Evolutionary conservation across 2,797 vertebrate genomes (phyloP), one percentile per base, ranked within the genome.

Genomic region (Gastrophryne carolinensis): DNA sequence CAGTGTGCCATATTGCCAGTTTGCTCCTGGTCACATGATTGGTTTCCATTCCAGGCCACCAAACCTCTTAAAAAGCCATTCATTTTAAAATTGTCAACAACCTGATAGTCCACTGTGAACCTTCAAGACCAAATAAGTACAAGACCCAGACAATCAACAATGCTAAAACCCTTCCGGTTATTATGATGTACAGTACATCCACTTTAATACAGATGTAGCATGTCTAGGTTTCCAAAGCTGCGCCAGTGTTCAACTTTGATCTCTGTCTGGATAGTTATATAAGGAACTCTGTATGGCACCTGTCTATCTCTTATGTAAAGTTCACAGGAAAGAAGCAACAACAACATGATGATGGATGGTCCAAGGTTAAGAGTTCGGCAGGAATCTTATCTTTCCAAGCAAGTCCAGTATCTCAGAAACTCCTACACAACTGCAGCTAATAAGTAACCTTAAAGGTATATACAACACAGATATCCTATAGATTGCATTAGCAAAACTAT

Each of bases 281-380:
- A 60, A 24, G 44, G 21, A 60, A 4, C 15, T 41, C 26, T 19
- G 3, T 53, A 34, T 26, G 53, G 29, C n/a, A 29, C 19, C 53
- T 60, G 24, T 15, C 32, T 65, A 64, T 58, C 30, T 74, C 5
- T 65, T 58, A 78, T 52, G 52, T 78, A 78, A 78, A 58, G 67
- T 62, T 63, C 54, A 77, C 32, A 12, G 15, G 32, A 2, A 47
- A 27, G n/a, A 15, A 62, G 9, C 24, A 52, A 57, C 24, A 52
- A 57, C 27, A 50, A 66, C 29, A 62, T 62, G 29, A 30, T 71
- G 52, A 56, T 10, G 27, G 21, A 72, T 78, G 75, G 67, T 57
- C 61, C 52, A 78, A 71, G 67, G 75, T 72, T 72, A 49, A 66
- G 52, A 27, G 37, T 39, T 39, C 39, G 15, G 11, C 6, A 58